Conservation (phyloP, 1,140 invertebrate species). For the Cepaea nemoralis region DNA sequence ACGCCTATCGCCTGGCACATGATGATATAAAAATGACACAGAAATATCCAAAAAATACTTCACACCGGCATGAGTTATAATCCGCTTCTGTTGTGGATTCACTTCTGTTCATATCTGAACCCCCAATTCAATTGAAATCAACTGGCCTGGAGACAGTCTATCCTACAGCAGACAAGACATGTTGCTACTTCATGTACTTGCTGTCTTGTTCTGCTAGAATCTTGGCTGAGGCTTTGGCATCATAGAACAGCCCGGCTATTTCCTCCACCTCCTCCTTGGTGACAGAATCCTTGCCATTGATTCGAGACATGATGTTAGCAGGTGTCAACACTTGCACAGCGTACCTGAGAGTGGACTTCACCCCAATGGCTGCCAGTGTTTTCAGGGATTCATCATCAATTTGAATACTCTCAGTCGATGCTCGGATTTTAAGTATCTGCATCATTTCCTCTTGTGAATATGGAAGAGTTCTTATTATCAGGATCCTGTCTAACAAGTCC, state of each 20-base stretch:
- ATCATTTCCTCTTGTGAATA: constrained; percentile 86
- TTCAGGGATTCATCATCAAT: constrained; percentile 87
- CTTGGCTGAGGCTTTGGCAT: constrained; percentile 95
- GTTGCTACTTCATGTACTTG: constrained; percentile 85
- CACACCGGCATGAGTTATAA: no score
- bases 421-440: constrained; percentile 90
- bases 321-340: constrained; percentile 91
- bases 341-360: constrained; percentile 74
- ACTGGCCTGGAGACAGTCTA: not conserved
- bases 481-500: constrained; percentile 92
- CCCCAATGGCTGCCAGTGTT: constrained; percentile 81
- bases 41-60: no score
- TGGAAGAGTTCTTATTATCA: constrained; percentile 92
- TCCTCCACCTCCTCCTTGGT: constrained; percentile 81
- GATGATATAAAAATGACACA: no score
- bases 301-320: constrained; percentile 86
- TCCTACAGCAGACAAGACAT: not conserved
- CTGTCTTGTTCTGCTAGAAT: constrained; percentile 89
- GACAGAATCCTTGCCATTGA: constrained; percentile 88
- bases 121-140: no score
- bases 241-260: constrained; percentile 88
- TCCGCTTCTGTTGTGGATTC: no score
- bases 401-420: constrained; percentile 89
- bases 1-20: no score
- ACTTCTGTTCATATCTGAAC: no score